Base-by-base conservation (phyloP, 2,888 invertebrate genomes). In the Eupithecia inturbata region DNA sequence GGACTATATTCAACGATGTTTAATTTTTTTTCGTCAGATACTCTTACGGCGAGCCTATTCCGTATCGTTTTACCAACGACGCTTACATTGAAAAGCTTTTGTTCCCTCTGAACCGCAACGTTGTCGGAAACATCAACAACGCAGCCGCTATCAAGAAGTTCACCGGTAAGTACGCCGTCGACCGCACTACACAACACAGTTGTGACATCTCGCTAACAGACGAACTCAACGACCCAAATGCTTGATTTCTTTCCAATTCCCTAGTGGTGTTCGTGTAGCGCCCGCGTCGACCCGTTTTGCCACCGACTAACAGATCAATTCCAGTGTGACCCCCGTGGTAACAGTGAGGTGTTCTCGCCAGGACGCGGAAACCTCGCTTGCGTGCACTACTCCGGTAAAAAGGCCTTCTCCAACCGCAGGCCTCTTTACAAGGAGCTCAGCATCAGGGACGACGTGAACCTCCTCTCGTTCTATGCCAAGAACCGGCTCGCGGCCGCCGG, bases 391-490 rank as follows among this genome's bases (percentile, higher is more conserved):
- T 96, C 97, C 88, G 98, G 97, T 86, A 97, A 96, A 86, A 97
- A 96, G 92, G 96, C 96, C 83, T 97, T 97, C 93, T 95, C 97
- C 86, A 96, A 96, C 90, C 96, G 97, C 87, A 95, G 96, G 87
- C 96, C 97, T 78, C 96, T 96, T 88, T 95, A 95, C 92, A 95
- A 96, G 87, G 95, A 96, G 89, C 96, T 97, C 85, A 97, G 97
- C 92, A 96, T 98, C 90, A 96, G 96, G 91, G 97, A 96, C 92
- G 98, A 98, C 95, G 97, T 98, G 91, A 97, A 97, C 89, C 96
- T 97, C 86, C 95, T 98, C 88, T 98, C 98, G 89, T 97, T 96
- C 95, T 98, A 98, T 95, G 96, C 97, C 94, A 97, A 97, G 95
- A 97, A 97, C 92, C 95, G 96, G 83, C 95, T 96, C 83, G 96